Percentiles rank a stretch among this genome's conserved stretches.
These are phyloP conservation scores for Calliphora vomitoria DNA, from an alignment of 2,888 invertebrate species.

Conservation along the genomic window DNA sequence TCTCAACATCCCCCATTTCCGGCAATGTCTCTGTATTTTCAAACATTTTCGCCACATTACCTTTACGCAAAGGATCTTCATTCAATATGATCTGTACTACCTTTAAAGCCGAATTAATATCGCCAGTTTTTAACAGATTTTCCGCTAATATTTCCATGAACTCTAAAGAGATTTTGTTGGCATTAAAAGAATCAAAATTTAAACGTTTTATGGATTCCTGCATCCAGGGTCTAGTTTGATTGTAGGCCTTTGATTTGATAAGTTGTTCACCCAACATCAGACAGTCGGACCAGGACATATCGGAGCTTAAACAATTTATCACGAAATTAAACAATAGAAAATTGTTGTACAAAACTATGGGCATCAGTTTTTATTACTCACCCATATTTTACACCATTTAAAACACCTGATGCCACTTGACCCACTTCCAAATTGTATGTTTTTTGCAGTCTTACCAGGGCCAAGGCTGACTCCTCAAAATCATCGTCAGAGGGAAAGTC, in stretches of 20 bases:
- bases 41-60: constrained; percentile 88
- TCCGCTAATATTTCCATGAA: constrained; percentile 80
- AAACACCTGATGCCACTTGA: constrained; percentile 92
- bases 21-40: constrained; percentile 48
- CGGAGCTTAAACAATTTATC: constrained; percentile 84
- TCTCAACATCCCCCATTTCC: constrained; percentile 23
- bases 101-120: constrained; percentile 91
- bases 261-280: constrained; percentile 96
- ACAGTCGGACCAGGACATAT: constrained; percentile 94
- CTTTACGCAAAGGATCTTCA: constrained; percentile 90
- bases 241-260: constrained; percentile 95
- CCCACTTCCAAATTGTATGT: constrained; percentile 95
- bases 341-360: constrained; percentile 38
- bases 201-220: constrained; percentile 92
- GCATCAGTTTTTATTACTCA: constrained; percentile 75
- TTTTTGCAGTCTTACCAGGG: constrained; percentile 95
- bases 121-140: constrained; percentile 86
- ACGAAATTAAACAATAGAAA: not conserved
- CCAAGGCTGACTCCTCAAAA: constrained; percentile 96
- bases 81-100: constrained; percentile 93
- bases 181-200: constrained; percentile 85
- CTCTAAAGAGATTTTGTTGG: constrained; percentile 76
- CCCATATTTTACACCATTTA: constrained; percentile 93
- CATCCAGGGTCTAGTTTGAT: constrained; percentile 98
- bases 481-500: constrained; percentile 97